These are phyloP conservation scores for Teleogryllus oceanicus DNA, from an alignment of 2,888 invertebrate species.

Conservation along the genomic window DNA sequence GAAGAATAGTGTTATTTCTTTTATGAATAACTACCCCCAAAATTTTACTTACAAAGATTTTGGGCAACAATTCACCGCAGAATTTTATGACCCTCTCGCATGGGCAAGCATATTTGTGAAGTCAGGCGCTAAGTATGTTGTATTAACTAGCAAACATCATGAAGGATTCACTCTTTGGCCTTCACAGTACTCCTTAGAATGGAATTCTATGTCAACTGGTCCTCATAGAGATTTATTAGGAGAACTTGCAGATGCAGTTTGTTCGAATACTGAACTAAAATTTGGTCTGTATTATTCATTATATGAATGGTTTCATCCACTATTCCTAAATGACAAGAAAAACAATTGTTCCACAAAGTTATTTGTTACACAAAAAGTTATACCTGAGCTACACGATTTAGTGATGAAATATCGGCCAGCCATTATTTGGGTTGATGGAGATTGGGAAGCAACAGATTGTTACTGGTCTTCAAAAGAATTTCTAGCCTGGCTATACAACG, in stretches of 20 bases:
- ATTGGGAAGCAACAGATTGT: constrained; percentile 79
- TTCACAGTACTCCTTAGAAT: constrained; percentile 75
- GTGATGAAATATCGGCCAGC: constrained; percentile 59
- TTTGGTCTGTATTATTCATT: constrained; percentile 85
- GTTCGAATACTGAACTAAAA: constrained; percentile 58
- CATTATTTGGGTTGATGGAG: constrained; percentile 90
- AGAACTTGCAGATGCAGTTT: constrained; percentile 61
- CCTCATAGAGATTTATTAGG: constrained; percentile 74
- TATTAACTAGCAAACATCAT: constrained; percentile 69
- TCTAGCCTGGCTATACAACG: constrained; percentile 87
- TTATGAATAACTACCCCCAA: constrained; percentile 78
- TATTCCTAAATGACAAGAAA: constrained; percentile 68
- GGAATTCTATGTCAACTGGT: constrained; percentile 78
- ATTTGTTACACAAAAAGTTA: constrained; percentile 67
- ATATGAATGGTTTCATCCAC: constrained; percentile 84
- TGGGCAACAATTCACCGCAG: constrained; percentile 81
- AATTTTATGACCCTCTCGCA: constrained; percentile 76
- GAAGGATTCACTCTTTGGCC: constrained; percentile 84
- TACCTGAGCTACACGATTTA: constrained; percentile 78
- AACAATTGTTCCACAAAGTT: constrained; percentile 59
- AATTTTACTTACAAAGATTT: constrained; percentile 89
- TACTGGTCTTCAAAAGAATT: constrained; percentile 86
- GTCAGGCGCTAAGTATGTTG: constrained; percentile 76
- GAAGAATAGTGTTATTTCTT: no score
- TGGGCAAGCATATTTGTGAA: constrained; percentile 81